Evolutionary conservation across 2,113 vertebrate species (phyloP).

Genomic region (Saiga tatarica): DNA sequence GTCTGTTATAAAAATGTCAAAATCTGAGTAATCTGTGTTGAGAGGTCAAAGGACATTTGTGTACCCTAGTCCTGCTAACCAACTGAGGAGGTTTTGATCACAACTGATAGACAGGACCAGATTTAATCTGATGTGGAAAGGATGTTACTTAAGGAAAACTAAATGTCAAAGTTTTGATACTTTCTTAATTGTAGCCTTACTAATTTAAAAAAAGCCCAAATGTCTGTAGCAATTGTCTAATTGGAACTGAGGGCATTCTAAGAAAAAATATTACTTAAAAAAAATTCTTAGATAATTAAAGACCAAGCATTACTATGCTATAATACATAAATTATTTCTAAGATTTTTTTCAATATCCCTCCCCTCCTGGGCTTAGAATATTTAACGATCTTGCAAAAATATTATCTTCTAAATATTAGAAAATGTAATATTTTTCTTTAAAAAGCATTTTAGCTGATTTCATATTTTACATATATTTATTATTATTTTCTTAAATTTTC

Average conservation of each 20-base stretch:
- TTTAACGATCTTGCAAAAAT: neutral
- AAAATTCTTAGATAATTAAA: neutral
- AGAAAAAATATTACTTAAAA: neutral
- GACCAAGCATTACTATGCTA: neutral
- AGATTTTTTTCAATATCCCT: neutral
- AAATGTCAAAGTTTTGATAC: slow-evolving; percentile 17
- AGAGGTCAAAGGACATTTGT: slow-evolving; percentile 31
- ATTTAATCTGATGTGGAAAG: neutral
- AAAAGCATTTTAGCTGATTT: neutral
- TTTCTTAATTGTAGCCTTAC: neutral
- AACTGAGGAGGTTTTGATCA: slow-evolving; percentile 29
- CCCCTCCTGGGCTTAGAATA: neutral
- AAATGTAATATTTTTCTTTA: neutral
- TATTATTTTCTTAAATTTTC: neutral
- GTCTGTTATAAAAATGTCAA: neutral
- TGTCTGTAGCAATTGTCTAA: neutral
- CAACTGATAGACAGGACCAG: neutral
- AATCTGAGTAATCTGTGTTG: neutral
- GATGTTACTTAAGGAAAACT: neutral
- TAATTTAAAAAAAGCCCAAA: slow-evolving; percentile 15
- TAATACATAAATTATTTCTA: neutral
- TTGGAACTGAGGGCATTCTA: neutral
- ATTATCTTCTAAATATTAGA: neutral
- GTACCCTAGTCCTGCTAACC: neutral
- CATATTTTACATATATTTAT: neutral